Conservation (phyloP, 2,113 vertebrate species). For the Corythaeola cristata region DNA sequence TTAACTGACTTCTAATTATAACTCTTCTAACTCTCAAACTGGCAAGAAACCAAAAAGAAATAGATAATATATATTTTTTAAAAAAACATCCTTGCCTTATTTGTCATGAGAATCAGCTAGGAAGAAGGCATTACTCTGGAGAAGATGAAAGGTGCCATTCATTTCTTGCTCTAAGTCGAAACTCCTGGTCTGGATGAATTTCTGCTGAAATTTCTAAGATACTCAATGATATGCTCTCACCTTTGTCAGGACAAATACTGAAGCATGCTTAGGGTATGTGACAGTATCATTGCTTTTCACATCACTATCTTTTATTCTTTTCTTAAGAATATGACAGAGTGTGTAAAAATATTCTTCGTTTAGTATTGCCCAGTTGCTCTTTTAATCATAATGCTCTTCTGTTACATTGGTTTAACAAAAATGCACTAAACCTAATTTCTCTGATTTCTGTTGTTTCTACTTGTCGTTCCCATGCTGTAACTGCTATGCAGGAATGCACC, state of each 20-base stretch:
- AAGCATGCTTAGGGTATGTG: background rate
- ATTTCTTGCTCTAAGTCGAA: slow-evolving; percentile 12
- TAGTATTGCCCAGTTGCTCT: background rate
- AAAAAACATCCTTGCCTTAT: background rate
- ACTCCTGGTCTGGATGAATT: background rate
- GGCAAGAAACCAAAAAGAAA: background rate
- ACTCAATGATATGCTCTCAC: background rate
- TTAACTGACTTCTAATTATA: background rate
- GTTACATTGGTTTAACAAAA: background rate
- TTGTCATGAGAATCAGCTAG: background rate
- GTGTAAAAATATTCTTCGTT: background rate
- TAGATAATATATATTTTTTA: background rate
- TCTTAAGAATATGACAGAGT: background rate
- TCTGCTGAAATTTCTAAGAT: background rate
- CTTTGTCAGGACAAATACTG: slow-evolving; percentile 13
- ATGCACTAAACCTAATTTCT: background rate
- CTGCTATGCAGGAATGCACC: background rate
- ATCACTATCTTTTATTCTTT: background rate
- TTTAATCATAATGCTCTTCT: background rate
- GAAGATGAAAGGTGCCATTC: slow-evolving; percentile 17
- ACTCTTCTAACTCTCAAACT: background rate
- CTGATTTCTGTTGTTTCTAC: background rate
- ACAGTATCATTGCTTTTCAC: background rate
- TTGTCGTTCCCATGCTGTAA: background rate
- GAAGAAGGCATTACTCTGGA: background rate